Evolutionary conservation across 1,140 invertebrate species (phyloP).

Genomic region (Atopsyche davidsoni): DNA sequence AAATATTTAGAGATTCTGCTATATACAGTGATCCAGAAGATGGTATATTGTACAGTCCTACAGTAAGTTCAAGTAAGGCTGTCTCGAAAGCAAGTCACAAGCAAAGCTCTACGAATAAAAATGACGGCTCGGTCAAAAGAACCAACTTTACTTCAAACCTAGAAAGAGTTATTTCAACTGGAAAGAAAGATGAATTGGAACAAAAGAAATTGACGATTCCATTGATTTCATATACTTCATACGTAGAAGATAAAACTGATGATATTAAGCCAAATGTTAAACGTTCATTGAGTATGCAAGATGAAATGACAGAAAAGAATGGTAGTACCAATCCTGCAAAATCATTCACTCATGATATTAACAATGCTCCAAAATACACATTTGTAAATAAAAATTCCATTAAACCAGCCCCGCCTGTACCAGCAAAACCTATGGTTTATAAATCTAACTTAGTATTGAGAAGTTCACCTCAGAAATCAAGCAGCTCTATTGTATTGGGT

Average conservation of each 20-base stretch:
- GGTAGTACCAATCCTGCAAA: too few relatives aligned
- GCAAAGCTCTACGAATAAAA: slow-evolving; percentile 5
- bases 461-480: background rate
- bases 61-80: too few relatives aligned
- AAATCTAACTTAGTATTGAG: slow-evolving; percentile 3
- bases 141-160: too few relatives aligned
- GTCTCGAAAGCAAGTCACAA: too few relatives aligned
- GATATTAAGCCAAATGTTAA: background rate
- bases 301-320: background rate
- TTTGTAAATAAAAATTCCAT: background rate
- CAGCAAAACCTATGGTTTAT: slow-evolving; percentile 37
- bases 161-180: too few relatives aligned
- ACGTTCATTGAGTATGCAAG: background rate
- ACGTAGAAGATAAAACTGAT: background rate
- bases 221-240: background rate
- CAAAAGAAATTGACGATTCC: background rate
- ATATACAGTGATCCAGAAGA: slow-evolving; percentile 70
- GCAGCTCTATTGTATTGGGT: too few relatives aligned
- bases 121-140: too few relatives aligned
- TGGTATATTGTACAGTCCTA: slow-evolving; percentile 12
- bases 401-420: slow-evolving; percentile 44
- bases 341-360: too few relatives aligned
- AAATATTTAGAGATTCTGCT: slow-evolving; percentile 73
- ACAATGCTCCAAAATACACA: too few relatives aligned
- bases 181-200: too few relatives aligned